Percentiles rank a stretch among this genome's conserved stretches.
Evolutionary conservation across 2,888 invertebrate species (phyloP).

Genomic region (Xanthorhoe spadicearia): DNA sequence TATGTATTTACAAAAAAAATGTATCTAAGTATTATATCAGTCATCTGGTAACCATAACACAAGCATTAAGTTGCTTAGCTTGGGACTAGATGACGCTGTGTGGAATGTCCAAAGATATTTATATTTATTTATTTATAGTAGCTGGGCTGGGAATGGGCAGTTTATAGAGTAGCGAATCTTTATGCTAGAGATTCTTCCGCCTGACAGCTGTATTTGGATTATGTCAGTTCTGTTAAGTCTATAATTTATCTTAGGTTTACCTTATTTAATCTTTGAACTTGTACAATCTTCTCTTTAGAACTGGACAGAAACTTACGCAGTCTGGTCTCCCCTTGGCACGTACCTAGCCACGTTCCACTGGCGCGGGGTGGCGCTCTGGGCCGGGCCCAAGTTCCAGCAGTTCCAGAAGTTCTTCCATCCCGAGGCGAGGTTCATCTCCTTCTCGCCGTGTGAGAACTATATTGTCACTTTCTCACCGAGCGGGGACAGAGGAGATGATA

Average conservation of each 20-base stretch:
- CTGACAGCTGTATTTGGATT: too few species aligned
- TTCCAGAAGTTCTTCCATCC: slow-evolving; percentile 96
- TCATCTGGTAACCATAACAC: too few species aligned
- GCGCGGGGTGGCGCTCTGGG: slow-evolving; percentile 98
- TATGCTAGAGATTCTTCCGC: too few species aligned
- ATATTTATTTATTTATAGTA: too few species aligned
- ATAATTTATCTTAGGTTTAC: not conserved
- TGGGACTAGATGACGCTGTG: too few species aligned
- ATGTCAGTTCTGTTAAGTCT: too few species aligned
- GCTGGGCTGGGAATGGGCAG: too few species aligned
- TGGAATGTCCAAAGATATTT: too few species aligned
- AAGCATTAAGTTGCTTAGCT: too few species aligned
- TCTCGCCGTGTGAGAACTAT: slow-evolving; percentile 99
- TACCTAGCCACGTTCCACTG: slow-evolving; percentile 98
- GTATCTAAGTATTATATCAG: too few species aligned
- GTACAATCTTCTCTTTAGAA: slow-evolving; percentile 84
- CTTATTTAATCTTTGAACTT: not conserved
- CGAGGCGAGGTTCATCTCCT: slow-evolving; percentile 97
- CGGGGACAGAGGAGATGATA: slow-evolving; percentile 89
- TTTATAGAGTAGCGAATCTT: too few species aligned
- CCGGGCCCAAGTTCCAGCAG: slow-evolving; percentile 96
- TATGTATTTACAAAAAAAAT: too few species aligned
- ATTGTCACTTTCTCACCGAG: slow-evolving; percentile 97
- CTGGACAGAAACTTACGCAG: slow-evolving; percentile 98
- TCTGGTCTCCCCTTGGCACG: slow-evolving; percentile 99